Conservation (phyloP, 1,140 invertebrate genomes). For the Drosophila trapezifrons region DNA sequence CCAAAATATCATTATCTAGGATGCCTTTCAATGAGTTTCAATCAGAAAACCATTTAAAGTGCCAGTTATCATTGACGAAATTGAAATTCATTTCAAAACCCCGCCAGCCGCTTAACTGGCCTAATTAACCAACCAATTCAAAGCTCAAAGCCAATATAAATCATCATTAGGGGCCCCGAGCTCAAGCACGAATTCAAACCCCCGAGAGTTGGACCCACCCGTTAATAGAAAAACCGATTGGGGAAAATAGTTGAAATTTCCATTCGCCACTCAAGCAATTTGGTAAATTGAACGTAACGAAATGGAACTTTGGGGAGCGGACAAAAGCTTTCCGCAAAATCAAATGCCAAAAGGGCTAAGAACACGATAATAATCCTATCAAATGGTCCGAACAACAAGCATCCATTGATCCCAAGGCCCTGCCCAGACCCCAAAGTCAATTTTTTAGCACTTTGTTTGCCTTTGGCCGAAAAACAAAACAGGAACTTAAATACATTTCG, state of each 20-base stretch:
- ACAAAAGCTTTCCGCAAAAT: conserved; percentile 60
- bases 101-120: conserved; percentile 5
- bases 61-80: conserved; percentile 49
- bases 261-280: conserved; percentile 67
- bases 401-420: conserved; percentile 34
- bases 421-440: conserved; percentile 60
- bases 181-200: conserved; percentile 17
- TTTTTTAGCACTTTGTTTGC: conserved; percentile 79
- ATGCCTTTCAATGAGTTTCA: conserved; percentile 47
- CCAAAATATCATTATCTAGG: conserved; percentile 33
- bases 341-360: conserved; percentile 72
- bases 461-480: conserved; percentile 55
- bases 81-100: conserved; percentile 58
- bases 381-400: conserved; percentile 62
- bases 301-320: conserved; percentile 37
- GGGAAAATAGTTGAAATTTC: conserved; percentile 67
- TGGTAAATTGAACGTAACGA: conserved; percentile 78
- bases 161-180: conserved; percentile 60
- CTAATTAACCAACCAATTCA: conserved; percentile 57
- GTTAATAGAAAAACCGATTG: conserved; percentile 43
- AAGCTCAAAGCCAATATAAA: conserved; percentile 61
- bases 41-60: conserved; percentile 54
- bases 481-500: conserved; percentile 60
- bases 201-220: conserved; percentile 1
- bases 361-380: conserved; percentile 81